Base-by-base conservation (phyloP, 2,797 vertebrate species). In the Miichthys miiuy region DNA sequence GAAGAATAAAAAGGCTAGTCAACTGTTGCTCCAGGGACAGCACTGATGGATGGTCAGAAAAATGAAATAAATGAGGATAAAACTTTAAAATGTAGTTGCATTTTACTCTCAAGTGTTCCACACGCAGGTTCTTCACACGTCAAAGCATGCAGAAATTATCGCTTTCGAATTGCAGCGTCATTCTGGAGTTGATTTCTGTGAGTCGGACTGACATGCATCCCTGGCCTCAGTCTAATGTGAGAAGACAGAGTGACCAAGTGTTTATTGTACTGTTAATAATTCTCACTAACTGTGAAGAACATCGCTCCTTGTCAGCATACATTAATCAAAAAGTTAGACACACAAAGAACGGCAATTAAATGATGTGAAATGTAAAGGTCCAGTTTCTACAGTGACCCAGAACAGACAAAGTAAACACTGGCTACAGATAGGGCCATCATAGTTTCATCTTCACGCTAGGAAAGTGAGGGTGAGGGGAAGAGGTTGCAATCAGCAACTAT, bases 181-280 rank as follows among this genome's bases (percentile, higher is more conserved):
- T 80, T 71, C 38, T 20, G 50, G 34, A 38, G 34, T 56, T 58
- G 65, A 66, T 77, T 75, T 57, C 46, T 68, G 69, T 62, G 70
- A 57, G 42, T 12, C 68, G 65, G 13, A 74, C 72, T 72, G 72
- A 80, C 75, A 63, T 10, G 21, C 21, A 41, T 60, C 61, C 68
- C 17, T 46, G 51, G 21, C 51, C 52, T 82, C 70, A 51, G 54
- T 80, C 66, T 84, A 54, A 88, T 75, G 65, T 51, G 58, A 82
- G 61, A 75, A 13, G 76, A 74, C 79, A 77, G 66, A 72, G 48
- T 13, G 61, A 52, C 80, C 6, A 0, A 83, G 67, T 76, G 78
- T 77, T 84, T 87, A 79, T 72, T 81, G 62, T 74, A 66, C 71
- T 79, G 81, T 81, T 79, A 60, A 69, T 90, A 79, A 85, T 84